Percentiles rank a stretch among this genome's conserved stretches.
phyloP scores from a whole-genome alignment of 92 coral and sea anemone species.

The Phenganax subtilis region DNA sequence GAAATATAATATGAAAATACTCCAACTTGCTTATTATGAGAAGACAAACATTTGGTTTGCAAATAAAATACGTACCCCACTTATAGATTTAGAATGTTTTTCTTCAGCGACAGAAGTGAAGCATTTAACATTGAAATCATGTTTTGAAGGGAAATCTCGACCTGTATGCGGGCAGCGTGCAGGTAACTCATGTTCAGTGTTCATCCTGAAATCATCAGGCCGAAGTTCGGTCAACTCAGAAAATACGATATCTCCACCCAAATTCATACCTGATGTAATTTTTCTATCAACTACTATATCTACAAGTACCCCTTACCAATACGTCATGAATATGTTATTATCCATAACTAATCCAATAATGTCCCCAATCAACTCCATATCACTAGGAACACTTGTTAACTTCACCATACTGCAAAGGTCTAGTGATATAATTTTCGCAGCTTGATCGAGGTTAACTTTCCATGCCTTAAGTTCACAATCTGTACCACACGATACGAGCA shows the following conservation, averaged over 20 bases:
- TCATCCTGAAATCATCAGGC: slow-evolving; percentile 19
- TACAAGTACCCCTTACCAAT: slow-evolving; percentile 51
- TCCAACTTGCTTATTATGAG: too few relatives aligned
- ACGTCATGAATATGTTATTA: slow-evolving; percentile 67
- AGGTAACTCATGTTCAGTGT: neutral
- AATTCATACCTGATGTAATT: neutral
- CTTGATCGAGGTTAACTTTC: slow-evolving; percentile 53
- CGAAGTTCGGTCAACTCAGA: neutral
- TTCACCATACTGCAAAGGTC: slow-evolving; percentile 69
- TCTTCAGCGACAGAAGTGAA: slow-evolving; percentile 14
- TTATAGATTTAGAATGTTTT: slow-evolving; percentile 23
- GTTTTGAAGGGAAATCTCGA: slow-evolving; percentile 24
- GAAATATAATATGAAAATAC: too few relatives aligned
- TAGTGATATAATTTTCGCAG: slow-evolving; percentile 44
- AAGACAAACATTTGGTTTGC: neutral
- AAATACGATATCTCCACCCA: neutral
- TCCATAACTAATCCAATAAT: slow-evolving; percentile 77
- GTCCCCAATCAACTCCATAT: slow-evolving; percentile 72
- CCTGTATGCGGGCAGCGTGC: neutral
- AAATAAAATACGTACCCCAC: slow-evolving; percentile 28
- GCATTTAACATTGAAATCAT: neutral
- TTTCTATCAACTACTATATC: neutral
- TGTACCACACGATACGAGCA: slow-evolving; percentile 76
- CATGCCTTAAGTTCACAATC: slow-evolving; percentile 78
- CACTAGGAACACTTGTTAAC: slow-evolving; percentile 62